Base-by-base conservation (phyloP, 2,797 vertebrate species). In the Miichthys miiuy region DNA sequence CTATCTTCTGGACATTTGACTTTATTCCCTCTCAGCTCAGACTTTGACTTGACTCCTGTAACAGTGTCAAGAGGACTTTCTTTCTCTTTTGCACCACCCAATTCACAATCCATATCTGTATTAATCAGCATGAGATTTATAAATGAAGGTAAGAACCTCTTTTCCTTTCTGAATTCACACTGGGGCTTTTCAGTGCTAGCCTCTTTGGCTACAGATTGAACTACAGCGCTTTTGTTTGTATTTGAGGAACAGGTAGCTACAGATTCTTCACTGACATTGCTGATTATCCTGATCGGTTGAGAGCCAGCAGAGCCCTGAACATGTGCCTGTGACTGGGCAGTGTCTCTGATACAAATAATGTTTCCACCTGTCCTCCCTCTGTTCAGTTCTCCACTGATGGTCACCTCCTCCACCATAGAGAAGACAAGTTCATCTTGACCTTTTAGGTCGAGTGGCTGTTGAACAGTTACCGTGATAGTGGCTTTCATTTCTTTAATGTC, bases 401-500 rank as follows among this genome's bases (percentile, higher is more conserved):
- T 98, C 83, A 99, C 95, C 79, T 99, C 98, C 91, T 99, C 98
- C 72, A 99, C 97, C 88, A 99, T 95, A 0, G 98, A 98, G 88
- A 98, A 99, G 16, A 99, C 98, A 58, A 99, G 94, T 91, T 99
- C 98, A 0, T 99, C 98, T 42, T 99, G 97, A 42, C 98, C 98
- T 1, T 96, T 98, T 57, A 97, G 91, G 92, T 99, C 98, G 74
- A 99, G 80, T 0, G 98, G 98, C 80, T 99, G 97, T 83, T 99
- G 97, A 66, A 99, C 96, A 0, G 97, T 99, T 76, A 99, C 97
- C 78, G 96, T 98, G 2, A 98, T 98, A 47, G 96, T 97, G 67
- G 96, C 97, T 68, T 96, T 95, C 89, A 97, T 92, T 90, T 98
- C 97, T 65, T 95, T 96, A 77, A 92, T 91, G 7, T 96, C 87